Base-by-base conservation (phyloP, 2,888 invertebrate species). In the Gandaritis pyraliata region DNA sequence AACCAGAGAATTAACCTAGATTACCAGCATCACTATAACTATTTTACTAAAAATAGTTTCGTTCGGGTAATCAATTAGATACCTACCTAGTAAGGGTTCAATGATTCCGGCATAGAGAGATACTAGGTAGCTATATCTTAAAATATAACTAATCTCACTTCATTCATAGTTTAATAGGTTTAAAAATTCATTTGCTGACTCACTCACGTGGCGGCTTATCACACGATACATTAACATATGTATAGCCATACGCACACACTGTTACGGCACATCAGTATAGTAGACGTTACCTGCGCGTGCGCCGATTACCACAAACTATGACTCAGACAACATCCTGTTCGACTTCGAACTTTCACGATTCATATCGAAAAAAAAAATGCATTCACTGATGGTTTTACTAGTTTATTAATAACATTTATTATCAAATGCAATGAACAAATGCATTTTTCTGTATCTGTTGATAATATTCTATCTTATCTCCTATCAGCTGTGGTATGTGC, bases 121-220 rank as follows among this genome's bases (percentile, higher is more conserved):
- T n/a, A n/a, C n/a, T n/a, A n/a, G n/a, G n/a, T n/a, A n/a, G n/a
- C n/a, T n/a, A n/a, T n/a, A n/a, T 23, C 23, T 23, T 5, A 1
- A 6, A 23, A 23, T 23, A 23, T 3, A 33, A 33, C 38, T 43
- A 48, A 50, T 50, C 51, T 61, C 30, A 60, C 33, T 50, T 64
- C 54, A 64, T 65, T 67, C 56, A 59, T 69, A 57, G 47, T 57
- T 58, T 58, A 55, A 65, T 61, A 64, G 51, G 62, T 64, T 55
- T 61, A 61, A 38, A 16, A 54, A 64, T 61, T 75, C 63, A 67
- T 62, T 67, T 66, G 69, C 74, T 90, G 88, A 90, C 69, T 89
- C 90, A 79, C 85, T 87, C 90, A 87, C 87, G 90, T 88, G 86
- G 84, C 78, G 76, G 76, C 84, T 88, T 89, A 90, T 90, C 90